Base-by-base conservation (phyloP, 2,888 invertebrate species). In the Brachyptera putata region DNA sequence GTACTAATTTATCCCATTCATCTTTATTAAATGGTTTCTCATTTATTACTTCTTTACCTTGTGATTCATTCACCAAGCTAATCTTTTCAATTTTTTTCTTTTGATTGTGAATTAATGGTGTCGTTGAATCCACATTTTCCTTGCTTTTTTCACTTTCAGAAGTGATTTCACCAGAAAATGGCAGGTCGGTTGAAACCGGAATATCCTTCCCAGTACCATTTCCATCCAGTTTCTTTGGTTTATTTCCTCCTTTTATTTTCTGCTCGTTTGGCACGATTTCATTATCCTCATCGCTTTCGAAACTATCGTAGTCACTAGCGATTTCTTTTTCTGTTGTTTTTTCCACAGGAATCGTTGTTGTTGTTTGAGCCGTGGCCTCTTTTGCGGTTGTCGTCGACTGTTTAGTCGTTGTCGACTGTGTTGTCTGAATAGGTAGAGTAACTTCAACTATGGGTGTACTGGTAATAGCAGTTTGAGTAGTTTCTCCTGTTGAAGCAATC, bases 131-230 rank as follows among this genome's bases (percentile, higher is more conserved):
- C 3, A 13, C 14, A 16, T 30, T n/a, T 11, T 30, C 30, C 13
- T 50, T n/a, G n/a, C n/a, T 21, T 16, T 50, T 13, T 4, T 50
- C 50, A 14, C 13, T 3, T 49, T 49, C 49, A n/a, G 46, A 46
- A 7, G 46, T 46, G n/a, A 21, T 21, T 7, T 46, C 46, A 13
- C 11, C 30, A n/a, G n/a, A n/a, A n/a, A n/a, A n/a, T n/a, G n/a
- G n/a, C n/a, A n/a, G n/a, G 11, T 30, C 30, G 11, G 30, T 30
- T n/a, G n/a, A n/a, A n/a, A n/a, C n/a, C n/a, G n/a, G n/a, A n/a
- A n/a, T n/a, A 5, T 5, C 7, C 30, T 39, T 39, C 9, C 39
- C 14, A 39, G 7, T 3, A n/a, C n/a, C 14, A 14, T 39, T 46
- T 46, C 24, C 22, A n/a, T 7, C 24, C 41, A 7, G 1, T n/a